Evolutionary conservation across 1,140 invertebrate genomes (phyloP), one percentile per base, ranked within the genome.

Genomic region (Heterodera schachtii): DNA sequence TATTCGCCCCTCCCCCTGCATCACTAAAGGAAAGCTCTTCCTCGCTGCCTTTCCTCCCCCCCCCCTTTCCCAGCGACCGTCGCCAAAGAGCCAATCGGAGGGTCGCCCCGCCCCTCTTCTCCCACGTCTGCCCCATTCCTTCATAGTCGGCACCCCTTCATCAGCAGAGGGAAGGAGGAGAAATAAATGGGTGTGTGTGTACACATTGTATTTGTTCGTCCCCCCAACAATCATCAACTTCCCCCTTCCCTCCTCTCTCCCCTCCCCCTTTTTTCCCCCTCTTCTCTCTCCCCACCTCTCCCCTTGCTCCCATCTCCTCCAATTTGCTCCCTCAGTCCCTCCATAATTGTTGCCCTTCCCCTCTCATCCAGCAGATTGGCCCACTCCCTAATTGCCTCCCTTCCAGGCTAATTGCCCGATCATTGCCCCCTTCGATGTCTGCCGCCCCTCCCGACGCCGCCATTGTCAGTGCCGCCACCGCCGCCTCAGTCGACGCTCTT

Each of bases 371-470:
- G 57, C 57, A 19, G 57, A 60, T 60, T 60, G 69, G 69, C 69
- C 31, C 31, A 41, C 69, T 41, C 69, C 69, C 69, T 71, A 71
- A 71, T 71, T 71, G 69, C 69, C 52, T 43, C 64, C 52, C 75
- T 47, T 43, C 75, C 60, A 78, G 70, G 43, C 52, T 76, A 52
- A 49, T 52, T 52, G 52, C 75, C 64, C 46, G 41, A 76, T 76
- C 64, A 43, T 76, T 52, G 46, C 41, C 46, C 8, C 31, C 52
- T n/a, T 74, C 73, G 7, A 74, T 49, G 19, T 47, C 49, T 66
- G 31, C 47, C 47, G 41, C 47, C 74, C 43, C 66, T 47, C 47
- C 16, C 66, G 21, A 16, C 57, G 57, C 16, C 57, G 43, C 43
- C 52, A 77, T 43, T 13, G 52, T 31, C 43, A 44, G 75, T 46